phyloP scores from a whole-genome alignment of 2,113 vertebrate genomes.

The Sander lucioperca region DNA sequence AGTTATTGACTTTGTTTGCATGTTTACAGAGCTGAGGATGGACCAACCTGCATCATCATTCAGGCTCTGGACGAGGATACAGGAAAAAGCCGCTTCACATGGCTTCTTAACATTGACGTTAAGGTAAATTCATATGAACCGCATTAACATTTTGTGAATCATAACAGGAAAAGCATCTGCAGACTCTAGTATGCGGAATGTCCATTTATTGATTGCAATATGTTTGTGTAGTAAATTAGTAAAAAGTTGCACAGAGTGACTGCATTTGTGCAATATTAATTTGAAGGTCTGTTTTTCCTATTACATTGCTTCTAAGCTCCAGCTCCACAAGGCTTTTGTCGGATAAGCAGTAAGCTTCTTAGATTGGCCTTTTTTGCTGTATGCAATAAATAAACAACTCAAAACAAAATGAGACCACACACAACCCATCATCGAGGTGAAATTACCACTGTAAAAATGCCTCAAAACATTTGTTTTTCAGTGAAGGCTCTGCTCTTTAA shows the following conservation, averaged over 20 bases:
- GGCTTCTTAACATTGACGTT: conserved; percentile 88
- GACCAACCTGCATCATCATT: conserved; percentile 87
- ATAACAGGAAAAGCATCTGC: neutral
- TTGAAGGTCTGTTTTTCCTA: neutral
- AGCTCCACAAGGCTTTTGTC: neutral
- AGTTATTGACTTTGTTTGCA: neutral
- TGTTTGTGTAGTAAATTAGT: neutral
- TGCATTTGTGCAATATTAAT: neutral
- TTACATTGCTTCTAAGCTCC: neutral
- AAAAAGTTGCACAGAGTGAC: neutral
- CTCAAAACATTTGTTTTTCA: neutral
- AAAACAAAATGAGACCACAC: neutral
- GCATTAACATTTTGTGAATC: neutral
- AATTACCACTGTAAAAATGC: no score
- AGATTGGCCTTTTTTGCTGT: neutral
- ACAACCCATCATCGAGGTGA: no score
- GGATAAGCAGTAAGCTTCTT: no score
- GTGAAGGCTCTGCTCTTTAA: no score
- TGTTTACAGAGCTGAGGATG: conserved; percentile 83
- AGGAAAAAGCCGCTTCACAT: conserved; percentile 79
- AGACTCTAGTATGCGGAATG: neutral
- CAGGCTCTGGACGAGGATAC: conserved; percentile 58
- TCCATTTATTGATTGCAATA: neutral
- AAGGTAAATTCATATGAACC: conserved; percentile 74
- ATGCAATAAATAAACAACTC: neutral